Percentiles rank a stretch among this genome's conserved stretches.
Conservation (phyloP, 2,888 invertebrate species). For the Perizoma affinitatum region DNA sequence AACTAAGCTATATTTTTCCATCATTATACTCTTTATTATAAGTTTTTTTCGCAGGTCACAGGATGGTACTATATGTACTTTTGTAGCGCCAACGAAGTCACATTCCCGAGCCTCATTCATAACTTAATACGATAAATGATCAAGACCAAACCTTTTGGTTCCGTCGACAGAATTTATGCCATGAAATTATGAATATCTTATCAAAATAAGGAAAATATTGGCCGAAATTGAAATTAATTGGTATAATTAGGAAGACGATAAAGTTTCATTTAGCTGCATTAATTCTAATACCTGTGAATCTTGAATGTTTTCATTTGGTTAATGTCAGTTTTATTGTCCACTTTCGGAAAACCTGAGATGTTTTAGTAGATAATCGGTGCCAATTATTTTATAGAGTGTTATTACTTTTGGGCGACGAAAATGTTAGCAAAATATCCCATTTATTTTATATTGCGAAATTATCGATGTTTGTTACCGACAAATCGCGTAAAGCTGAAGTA, state of each 20-base stretch:
- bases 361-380: no score
- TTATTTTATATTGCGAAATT: no score
- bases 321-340: slow-evolving; percentile 16
- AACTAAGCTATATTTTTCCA: no score
- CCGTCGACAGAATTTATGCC: slow-evolving; percentile 38
- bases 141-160: slow-evolving; percentile 51
- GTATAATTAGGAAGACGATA: slow-evolving; percentile 29
- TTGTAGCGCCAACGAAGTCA: slow-evolving; percentile 21
- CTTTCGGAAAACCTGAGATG: neutral
- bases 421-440: no score
- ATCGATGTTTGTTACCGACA: no score
- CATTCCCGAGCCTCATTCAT: slow-evolving; percentile 39
- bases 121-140: slow-evolving; percentile 54
- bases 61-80: no score
- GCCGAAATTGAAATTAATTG: slow-evolving; percentile 32
- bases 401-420: no score
- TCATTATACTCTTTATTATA: no score
- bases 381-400: no score
- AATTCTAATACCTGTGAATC: slow-evolving; percentile 12
- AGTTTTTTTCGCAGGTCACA: no score
- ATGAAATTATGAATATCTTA: slow-evolving; percentile 35
- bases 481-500: no score
- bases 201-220: slow-evolving; percentile 33
- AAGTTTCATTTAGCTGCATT: slow-evolving; percentile 21
- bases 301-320: slow-evolving; percentile 14